Percentiles rank a stretch among this genome's conserved stretches.
phyloP scores from a whole-genome alignment of 2,113 vertebrate species.

The Lasiurus cinereus region DNA sequence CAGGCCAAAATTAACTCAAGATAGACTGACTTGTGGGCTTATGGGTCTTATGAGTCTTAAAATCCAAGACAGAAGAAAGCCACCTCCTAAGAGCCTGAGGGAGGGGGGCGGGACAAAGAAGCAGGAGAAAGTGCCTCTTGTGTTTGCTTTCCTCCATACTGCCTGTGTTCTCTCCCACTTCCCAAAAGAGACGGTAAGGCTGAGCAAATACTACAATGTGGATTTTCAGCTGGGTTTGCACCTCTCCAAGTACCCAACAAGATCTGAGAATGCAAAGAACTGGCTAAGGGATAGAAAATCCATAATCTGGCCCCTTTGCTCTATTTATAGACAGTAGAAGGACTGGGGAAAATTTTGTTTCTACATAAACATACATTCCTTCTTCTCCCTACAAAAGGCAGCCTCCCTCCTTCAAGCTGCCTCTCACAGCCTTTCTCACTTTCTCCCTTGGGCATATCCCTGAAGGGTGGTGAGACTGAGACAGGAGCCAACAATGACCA shows the following conservation, averaged over 20 bases:
- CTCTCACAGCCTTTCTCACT: background rate
- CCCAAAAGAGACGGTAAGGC: background rate
- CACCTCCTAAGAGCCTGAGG: background rate
- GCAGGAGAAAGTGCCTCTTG: background rate
- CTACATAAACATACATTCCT: background rate
- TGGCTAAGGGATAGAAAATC: background rate
- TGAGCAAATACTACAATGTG: background rate
- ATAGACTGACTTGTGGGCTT: conserved; percentile 5
- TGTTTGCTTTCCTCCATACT: background rate
- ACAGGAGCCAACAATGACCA: background rate
- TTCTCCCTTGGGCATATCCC: background rate
- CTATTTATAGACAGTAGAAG: background rate
- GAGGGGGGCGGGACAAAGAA: background rate
- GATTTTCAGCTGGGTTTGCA: background rate
- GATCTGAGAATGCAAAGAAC: background rate
- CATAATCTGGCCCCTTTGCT: background rate
- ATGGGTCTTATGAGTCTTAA: background rate
- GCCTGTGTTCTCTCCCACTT: background rate
- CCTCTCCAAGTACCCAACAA: background rate
- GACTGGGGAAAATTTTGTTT: background rate
- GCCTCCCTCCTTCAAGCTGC: background rate
- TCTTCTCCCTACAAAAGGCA: background rate
- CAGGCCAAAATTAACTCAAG: conserved; percentile 47
- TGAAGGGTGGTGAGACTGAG: background rate
- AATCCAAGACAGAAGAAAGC: background rate